Percentiles rank a stretch among this genome's conserved stretches.
Evolutionary conservation across 2,113 vertebrate genomes (phyloP).

Genomic region (Tyrannus savana): DNA sequence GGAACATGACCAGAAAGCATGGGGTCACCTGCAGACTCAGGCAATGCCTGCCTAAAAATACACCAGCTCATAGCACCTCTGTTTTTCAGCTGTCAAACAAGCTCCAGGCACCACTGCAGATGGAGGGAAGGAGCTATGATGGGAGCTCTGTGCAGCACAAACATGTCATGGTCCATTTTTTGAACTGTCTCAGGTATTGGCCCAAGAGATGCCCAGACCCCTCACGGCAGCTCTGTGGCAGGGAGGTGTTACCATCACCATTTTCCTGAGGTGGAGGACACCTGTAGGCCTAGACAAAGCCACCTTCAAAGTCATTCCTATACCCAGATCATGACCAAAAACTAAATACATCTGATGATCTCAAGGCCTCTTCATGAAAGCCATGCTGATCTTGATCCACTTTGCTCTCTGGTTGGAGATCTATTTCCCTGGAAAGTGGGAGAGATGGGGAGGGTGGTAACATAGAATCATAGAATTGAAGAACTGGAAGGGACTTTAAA

Average conservation of each 20-base stretch:
- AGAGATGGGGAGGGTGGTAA: background rate
- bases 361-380: background rate
- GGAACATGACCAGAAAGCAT: background rate
- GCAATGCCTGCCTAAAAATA: conserved; percentile 14
- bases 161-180: background rate
- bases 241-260: background rate
- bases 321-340: background rate
- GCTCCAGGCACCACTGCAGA: background rate
- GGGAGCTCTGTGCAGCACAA: background rate
- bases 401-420: background rate
- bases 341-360: background rate
- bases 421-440: background rate
- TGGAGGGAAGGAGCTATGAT: background rate
- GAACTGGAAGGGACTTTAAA: background rate
- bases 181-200: background rate
- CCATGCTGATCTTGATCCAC: background rate
- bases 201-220: background rate
- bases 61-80: background rate
- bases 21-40: background rate
- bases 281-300: background rate
- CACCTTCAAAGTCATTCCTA: background rate
- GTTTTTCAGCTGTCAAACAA: background rate
- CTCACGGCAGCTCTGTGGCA: background rate
- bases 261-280: background rate
- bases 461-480: background rate